Base-by-base conservation (phyloP, 2,797 vertebrate species). In the Urocyon cinereoargenteus region DNA sequence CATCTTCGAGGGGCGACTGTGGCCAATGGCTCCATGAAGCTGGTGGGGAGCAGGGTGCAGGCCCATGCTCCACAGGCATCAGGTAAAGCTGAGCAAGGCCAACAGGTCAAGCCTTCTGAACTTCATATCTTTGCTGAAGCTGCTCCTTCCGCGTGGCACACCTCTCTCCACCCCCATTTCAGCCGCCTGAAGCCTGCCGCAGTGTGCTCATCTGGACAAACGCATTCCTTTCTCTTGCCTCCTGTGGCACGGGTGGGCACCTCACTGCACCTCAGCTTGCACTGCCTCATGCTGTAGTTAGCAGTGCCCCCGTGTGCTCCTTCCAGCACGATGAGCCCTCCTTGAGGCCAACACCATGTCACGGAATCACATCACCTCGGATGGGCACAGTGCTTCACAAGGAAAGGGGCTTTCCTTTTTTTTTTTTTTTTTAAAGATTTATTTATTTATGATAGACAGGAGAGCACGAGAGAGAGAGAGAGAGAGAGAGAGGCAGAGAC, bases 21-120 rank as follows among this genome's bases (percentile, higher is more conserved):
- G 15, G 90, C 68, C 5, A 5, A 1, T 0, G 16, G 91, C 49
- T 21, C 40, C 31, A 5, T 0, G 7, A 12, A 40, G 66, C 31
- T 24, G 22, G 21, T 0, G 8, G 31, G 14, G 19, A 61, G 51
- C 11, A 59, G 26, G 53, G 9, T 3, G 22, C 31, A 1, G 36
- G 18, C 1, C 53, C 49, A 8, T 0, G 3, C 8, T 22, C 53
- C 24, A 34, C 0, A 36, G 57, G 28, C 21, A 24, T 4, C 8
- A 59, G 72, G 51, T 6, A 13, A 13, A 1, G 10, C 26, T 16
- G 21, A 86, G 59, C 11, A 55, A 59, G 16, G 53, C 26, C 9
- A 40, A 14, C 19, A 16, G 40, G 91, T 55, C 34, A 79, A 14
- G 31, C 11, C 45, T 49, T 61, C 66, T 5, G 28, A 70, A 16